Base-by-base conservation (phyloP, 2,797 vertebrate species). In the Enteromius radiatus region DNA sequence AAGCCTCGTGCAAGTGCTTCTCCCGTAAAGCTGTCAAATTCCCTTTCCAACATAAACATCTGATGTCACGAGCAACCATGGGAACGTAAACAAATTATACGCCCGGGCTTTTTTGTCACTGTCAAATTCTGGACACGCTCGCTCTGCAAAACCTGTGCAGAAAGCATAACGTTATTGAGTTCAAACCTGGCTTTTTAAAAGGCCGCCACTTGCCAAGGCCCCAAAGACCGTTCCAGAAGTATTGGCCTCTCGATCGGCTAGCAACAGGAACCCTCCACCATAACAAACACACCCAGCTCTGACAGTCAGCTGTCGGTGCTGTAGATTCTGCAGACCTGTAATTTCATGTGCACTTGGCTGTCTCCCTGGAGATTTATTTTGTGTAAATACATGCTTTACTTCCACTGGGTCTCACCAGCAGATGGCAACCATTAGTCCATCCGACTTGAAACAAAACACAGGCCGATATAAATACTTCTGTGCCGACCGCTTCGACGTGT, bases 381-480 rank as follows among this genome's bases (percentile, higher is more conserved):
- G 88, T 87, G 85, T 89, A 88, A 88, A 89, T 87, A 88, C 85
- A 87, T 84, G 84, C 77, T 89, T 84, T 85, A 76, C 85, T 87
- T 87, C 87, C 82, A 81, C 84, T 85, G 69, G 75, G 81, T 85
- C 87, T 88, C 84, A 86, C 89, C 89, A 89, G 86, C 88, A 90
- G 88, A 89, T 90, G 89, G 88, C 87, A 89, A 90, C 87, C 88
- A 89, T 89, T 84, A 87, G 88, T 86, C 85, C 86, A 86, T 88
- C 87, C 84, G 70, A 84, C 80, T 86, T 88, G 73, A 88, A 88
- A 89, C 86, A 86, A 89, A 90, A 88, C 85, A 78, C 74, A 83
- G 70, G 81, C 82, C 80, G 81, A 86, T 87, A 87, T 87, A 87
- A 87, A 87, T 85, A 88, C 82, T 82, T 85, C 17, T 73, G 56